A percentile compares a stretch with the other conserved stretches of the same genome.
phyloP scores from a whole-genome alignment of 2,888 invertebrate species.

The Rotaria socialis region DNA sequence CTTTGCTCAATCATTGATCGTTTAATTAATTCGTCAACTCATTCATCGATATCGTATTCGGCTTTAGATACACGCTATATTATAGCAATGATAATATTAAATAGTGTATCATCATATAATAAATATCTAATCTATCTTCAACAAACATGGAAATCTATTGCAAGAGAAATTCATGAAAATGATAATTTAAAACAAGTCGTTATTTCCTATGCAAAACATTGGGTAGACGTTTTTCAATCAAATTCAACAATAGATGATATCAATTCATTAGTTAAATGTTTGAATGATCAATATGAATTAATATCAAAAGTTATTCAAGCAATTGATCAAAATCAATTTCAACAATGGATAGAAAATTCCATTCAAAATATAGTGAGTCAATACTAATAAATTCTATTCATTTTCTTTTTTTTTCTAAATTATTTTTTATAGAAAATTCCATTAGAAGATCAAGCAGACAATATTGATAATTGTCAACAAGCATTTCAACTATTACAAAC shows the following conservation, averaged over 20 bases:
- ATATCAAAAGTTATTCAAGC: neutral
- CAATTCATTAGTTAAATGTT: neutral
- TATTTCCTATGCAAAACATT: neutral
- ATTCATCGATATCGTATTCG: neutral
- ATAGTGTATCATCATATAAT: neutral
- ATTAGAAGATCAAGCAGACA: neutral
- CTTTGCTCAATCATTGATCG: neutral
- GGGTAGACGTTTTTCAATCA: neutral
- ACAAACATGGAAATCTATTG: neutral
- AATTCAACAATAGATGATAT: neutral
- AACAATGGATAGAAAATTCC: neutral
- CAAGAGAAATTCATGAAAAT: neutral
- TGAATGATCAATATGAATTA: neutral
- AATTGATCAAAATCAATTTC: neutral
- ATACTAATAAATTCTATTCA: neutral
- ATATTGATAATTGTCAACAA: neutral
- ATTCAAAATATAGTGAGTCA: constrained; percentile 24
- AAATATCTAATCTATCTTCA: neutral
- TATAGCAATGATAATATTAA: neutral
- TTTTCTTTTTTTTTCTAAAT: too few relatives aligned
- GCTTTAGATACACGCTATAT: neutral
- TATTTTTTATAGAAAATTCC: neutral
- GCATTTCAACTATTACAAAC: neutral
- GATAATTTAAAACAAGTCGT: neutral
- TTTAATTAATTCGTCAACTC: neutral